Percentiles rank a stretch among this genome's conserved stretches.
These are phyloP conservation scores for Tetragnatha montana DNA, from an alignment of 2,888 invertebrate species.

Conservation along the genomic window DNA sequence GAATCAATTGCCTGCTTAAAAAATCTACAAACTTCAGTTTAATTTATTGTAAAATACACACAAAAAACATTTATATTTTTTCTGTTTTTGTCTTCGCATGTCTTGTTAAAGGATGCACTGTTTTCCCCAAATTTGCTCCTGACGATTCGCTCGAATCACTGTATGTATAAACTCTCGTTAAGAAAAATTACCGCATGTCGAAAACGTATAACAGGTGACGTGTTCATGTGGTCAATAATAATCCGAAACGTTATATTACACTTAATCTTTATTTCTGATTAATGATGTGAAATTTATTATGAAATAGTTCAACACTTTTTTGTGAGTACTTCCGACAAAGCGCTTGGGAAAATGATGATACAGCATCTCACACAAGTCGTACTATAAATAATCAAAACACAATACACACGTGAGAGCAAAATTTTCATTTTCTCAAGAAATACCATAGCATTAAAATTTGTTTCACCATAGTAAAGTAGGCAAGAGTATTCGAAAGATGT, in stretches of 20 bases:
- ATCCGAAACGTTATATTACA: constrained; percentile 3
- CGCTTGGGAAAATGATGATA: constrained; percentile 7
- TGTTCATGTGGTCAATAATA: no score
- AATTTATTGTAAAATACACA: neutral
- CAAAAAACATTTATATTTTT: neutral
- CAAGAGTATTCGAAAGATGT: constrained; percentile 10
- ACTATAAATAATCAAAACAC: neutral
- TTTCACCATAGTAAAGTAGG: constrained; percentile 21
- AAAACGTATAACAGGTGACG: no score
- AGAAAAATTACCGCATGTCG: no score
- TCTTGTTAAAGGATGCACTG: no score
- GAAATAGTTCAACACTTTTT: constrained; percentile 44
- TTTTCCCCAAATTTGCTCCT: no score
- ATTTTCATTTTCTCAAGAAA: neutral
- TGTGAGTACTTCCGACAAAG: constrained; percentile 5
- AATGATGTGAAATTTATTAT: constrained; percentile 43
- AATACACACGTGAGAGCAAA: neutral
- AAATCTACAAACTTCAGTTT: neutral
- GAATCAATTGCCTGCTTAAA: neutral
- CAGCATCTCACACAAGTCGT: neutral
- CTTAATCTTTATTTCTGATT: constrained; percentile 40
- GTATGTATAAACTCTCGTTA: no score
- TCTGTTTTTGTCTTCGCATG: neutral
- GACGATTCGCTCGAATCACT: no score
- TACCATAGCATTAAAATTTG: neutral